phyloP scores from a whole-genome alignment of 2,113 vertebrate species.

The Alethe diademata region DNA sequence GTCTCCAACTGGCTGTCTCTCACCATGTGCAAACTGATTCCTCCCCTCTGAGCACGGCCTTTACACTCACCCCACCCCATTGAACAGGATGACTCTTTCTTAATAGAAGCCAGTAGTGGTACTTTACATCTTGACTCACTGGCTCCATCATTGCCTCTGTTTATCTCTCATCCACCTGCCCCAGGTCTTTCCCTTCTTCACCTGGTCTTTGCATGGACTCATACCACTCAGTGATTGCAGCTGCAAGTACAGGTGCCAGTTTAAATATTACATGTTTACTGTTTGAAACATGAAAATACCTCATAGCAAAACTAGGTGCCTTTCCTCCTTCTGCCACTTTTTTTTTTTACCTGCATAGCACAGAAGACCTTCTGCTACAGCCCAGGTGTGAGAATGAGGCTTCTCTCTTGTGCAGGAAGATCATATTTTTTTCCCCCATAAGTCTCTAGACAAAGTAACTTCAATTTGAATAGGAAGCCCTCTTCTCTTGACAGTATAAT shows the following conservation, averaged over 20 bases:
- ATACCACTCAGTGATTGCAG: not conserved
- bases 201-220: not conserved
- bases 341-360: not conserved
- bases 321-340: not conserved
- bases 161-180: not conserved
- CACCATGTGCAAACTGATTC: fast-evolving
- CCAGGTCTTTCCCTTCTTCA: not conserved
- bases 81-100: not conserved
- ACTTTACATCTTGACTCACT: not conserved
- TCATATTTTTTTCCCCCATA: not conserved
- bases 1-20: fast-evolving
- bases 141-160: fast-evolving
- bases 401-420: not conserved
- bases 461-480: not conserved
- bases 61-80: fast-evolving
- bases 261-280: not conserved
- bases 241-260: not conserved
- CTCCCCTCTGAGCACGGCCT: not conserved
- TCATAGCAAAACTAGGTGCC: not conserved
- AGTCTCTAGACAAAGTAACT: not conserved
- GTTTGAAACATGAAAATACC: not conserved
- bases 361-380: not conserved
- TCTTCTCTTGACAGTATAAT: not conserved
- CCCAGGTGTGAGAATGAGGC: not conserved
- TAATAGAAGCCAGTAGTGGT: not conserved